Base-by-base conservation (phyloP, 2,113 vertebrate genomes). In the Setophaga petechia region DNA sequence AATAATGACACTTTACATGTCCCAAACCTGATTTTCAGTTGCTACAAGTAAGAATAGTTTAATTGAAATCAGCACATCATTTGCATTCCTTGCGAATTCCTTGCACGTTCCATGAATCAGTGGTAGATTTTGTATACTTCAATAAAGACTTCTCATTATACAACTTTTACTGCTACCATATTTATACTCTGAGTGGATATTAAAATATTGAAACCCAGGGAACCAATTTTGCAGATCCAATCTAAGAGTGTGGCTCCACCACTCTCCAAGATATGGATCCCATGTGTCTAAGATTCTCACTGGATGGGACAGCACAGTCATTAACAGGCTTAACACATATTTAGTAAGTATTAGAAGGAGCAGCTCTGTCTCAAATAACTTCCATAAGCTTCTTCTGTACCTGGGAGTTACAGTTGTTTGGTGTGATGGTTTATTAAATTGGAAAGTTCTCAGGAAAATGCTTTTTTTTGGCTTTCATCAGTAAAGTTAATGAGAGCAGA, bases 351-450 rank as follows among this genome's bases (percentile, higher is more conserved):
- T 71, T 71, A 75, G 57, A 77, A 65, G 59, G 15, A 90, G 22
- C 0, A 0, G 1, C 2, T 4, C 24, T 69, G 6, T 27, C 9
- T 52, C 35, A n/a, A n/a, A 49, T 49, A 58, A 74, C 4, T n/a
- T n/a, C 31, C n/a, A 31, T n/a, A 61, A 84, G 25, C 15, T 79
- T 49, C 12, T 69, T 63, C 15, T 41, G 23, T 30, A 47, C 47
- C n/a, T 61, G 10, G 6, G 35, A 72, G 12, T 46, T 47, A 18
- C 13, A 79, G 14, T 28, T 78, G 7, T 65, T 75, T 84, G 30
- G 3, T 30, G 9, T 30, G 35, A 71, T 33, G 18, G 17, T 47
- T 80, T 80, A 25, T 59, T 51, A 63, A 91, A 93, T 74, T 39
- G 11, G 14, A 74, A 90, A 51, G 6, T 81, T 80, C 35, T 81